These are phyloP conservation scores for Hydriomena furcata DNA, from an alignment of 2,888 invertebrate genomes.

Conservation along the genomic window DNA sequence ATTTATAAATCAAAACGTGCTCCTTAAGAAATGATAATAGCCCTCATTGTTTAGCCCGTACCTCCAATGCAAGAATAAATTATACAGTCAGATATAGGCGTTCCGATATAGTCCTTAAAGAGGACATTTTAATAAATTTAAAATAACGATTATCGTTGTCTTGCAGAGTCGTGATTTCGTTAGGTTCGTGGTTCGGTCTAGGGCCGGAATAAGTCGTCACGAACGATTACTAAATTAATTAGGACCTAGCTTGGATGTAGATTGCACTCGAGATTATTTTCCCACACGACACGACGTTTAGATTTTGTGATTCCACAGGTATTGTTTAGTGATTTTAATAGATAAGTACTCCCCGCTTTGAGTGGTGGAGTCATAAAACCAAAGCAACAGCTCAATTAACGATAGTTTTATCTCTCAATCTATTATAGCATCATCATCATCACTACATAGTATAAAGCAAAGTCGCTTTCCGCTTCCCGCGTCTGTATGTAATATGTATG, in stretches of 20 bases:
- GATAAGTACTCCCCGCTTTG: slow-evolving; percentile 36
- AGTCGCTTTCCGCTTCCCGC: no score
- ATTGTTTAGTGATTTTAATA: slow-evolving; percentile 59
- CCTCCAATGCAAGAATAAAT: slow-evolving; percentile 75
- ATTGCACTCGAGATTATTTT: slow-evolving; percentile 79
- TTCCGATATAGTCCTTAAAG: slow-evolving; percentile 81
- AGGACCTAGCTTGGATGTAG: slow-evolving; percentile 80
- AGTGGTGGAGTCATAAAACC: slow-evolving; percentile 19
- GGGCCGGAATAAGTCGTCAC: slow-evolving; percentile 82
- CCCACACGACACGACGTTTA: slow-evolving; percentile 77
- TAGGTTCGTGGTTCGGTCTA: slow-evolving; percentile 78
- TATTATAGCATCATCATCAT: slow-evolving; percentile 3
- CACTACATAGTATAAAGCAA: no score
- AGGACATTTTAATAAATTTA: slow-evolving; percentile 84
- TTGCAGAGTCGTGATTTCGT: slow-evolving; percentile 82
- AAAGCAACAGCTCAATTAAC: slow-evolving; percentile 29
- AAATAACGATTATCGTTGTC: slow-evolving; percentile 83
- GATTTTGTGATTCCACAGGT: slow-evolving; percentile 70
- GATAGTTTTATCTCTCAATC: slow-evolving; percentile 16
- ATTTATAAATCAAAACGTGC: slow-evolving; percentile 60
- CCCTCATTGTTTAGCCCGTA: slow-evolving; percentile 72
- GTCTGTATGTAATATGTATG: no score
- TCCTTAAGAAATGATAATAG: slow-evolving; percentile 67
- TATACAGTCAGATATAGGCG: slow-evolving; percentile 80
- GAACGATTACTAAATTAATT: slow-evolving; percentile 84